Conservation (phyloP, 2,888 invertebrate species). For the Amphipyra berbera region DNA sequence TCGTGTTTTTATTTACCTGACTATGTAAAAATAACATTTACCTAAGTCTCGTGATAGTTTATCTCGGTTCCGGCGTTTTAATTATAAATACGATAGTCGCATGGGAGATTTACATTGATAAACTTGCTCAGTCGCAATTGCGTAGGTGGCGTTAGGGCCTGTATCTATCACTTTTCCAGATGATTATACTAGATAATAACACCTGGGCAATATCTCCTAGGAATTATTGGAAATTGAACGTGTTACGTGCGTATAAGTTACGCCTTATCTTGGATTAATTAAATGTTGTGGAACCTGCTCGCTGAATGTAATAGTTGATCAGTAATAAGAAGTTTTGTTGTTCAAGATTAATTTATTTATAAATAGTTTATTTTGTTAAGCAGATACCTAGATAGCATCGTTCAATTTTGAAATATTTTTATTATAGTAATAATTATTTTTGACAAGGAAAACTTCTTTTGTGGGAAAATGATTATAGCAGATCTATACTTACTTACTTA, state of each 20-base stretch:
- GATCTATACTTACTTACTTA: background rate
- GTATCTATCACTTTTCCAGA: slow-evolving; percentile 26
- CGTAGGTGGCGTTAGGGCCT: no score
- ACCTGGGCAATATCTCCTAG: slow-evolving; percentile 36
- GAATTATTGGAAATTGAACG: slow-evolving; percentile 43
- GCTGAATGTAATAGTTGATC: slow-evolving; percentile 28
- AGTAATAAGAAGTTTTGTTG: slow-evolving; percentile 14
- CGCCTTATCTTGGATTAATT: slow-evolving; percentile 45
- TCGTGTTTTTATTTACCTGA: slow-evolving; percentile 12
- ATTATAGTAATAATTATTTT: background rate
- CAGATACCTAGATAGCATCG: background rate
- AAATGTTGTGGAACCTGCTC: slow-evolving; percentile 39
- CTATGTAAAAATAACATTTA: slow-evolving; percentile 28
- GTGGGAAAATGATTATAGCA: background rate
- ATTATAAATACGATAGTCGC: background rate
- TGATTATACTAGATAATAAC: slow-evolving; percentile 50
- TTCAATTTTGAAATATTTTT: no score
- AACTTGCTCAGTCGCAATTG: background rate
- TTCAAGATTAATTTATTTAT: no score
- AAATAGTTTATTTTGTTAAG: background rate
- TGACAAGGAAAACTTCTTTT: background rate
- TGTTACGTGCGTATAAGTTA: slow-evolving; percentile 20
- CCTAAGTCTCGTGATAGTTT: slow-evolving; percentile 20
- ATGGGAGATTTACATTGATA: slow-evolving; percentile 36
- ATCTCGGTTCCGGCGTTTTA: no score